Base-by-base conservation (phyloP, 2,888 invertebrate genomes). In the Prenolepis imparis region DNA sequence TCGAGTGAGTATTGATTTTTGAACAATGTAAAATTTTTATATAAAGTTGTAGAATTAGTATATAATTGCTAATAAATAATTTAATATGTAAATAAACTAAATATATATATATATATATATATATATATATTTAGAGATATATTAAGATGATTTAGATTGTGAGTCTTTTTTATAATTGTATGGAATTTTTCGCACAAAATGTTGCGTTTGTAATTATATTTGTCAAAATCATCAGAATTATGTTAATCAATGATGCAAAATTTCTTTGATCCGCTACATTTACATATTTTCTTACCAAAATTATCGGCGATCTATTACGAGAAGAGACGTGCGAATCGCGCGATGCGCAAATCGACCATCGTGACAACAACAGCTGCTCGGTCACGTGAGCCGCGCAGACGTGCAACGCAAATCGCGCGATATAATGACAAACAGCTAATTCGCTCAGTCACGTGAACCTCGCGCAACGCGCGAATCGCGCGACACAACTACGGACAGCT, bases 91-190 rank as follows among this genome's bases (percentile, higher is more conserved):
- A 52, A 52, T 68, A 32, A 52, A 66, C 15, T 73, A 59, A 41
- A 73, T 28, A 64, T 18, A 12, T 61, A 11, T 15, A 66, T 52
- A 18, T 8, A 48, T 39, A 64, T 18, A 18, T 61, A 63, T 18
- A 18, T 61, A 9, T 15, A 75, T 52, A 15, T 6, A 48, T 36
- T 64, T 24, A 64, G 0, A 44, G n/a, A 18, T 15, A 15, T 21
- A 52, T 36, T 28, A n/a, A 52, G 11, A 11, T 6, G 3, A 39
- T 21, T 64, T 44, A 8, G 18, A 15, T 24, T 15, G 18, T 21
- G n/a, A 41, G 36, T 36, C n/a, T 73, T 73, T 36, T 32, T 74
- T 61, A 44, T 44, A 74, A 48, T 36, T 3, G 44, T 63, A 12
- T 39, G 2, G 8, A 55, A 52, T 24, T 32, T 24, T 52, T 39